Evolutionary conservation across 1,140 invertebrate species (phyloP).

Genomic region (Littorina saxatilis): DNA sequence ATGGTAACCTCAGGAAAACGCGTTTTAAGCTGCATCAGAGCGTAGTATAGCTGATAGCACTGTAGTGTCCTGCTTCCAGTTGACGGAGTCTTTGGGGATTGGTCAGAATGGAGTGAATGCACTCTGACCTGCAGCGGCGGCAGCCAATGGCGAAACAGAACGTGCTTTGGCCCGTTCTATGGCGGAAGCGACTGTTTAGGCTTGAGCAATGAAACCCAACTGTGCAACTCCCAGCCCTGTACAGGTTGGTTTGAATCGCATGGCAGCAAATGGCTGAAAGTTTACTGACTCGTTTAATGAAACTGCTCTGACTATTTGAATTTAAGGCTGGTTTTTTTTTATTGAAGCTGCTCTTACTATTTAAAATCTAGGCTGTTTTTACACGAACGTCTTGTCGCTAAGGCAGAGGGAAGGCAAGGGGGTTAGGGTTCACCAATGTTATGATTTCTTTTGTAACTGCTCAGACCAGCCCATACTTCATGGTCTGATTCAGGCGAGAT

Average conservation of each 20-base stretch:
- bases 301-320: background rate
- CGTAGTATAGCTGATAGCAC: background rate
- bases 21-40: too few relatives aligned
- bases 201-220: constrained; percentile 47
- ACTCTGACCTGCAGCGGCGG: constrained; percentile 67
- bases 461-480: too few relatives aligned
- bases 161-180: constrained; percentile 65
- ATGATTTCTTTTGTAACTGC: too few relatives aligned
- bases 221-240: constrained; percentile 60
- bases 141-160: constrained; percentile 54
- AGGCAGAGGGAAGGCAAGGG: too few relatives aligned
- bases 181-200: constrained; percentile 61
- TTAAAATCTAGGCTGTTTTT: too few relatives aligned
- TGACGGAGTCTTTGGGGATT: constrained; percentile 60
- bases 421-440: too few relatives aligned
- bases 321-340: background rate
- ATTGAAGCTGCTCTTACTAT: too few relatives aligned
- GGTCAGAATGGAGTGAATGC: constrained; percentile 66
- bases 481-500: too few relatives aligned
- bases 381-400: too few relatives aligned
- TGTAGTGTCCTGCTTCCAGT: constrained; percentile 52
- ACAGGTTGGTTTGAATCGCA: constrained; percentile 53
- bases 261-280: too few relatives aligned
- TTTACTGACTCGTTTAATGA: too few relatives aligned
- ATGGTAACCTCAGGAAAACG: too few relatives aligned